These are phyloP conservation scores for Steinernema feltiae DNA, from an alignment of 1,140 invertebrate species.

Conservation along the genomic window DNA sequence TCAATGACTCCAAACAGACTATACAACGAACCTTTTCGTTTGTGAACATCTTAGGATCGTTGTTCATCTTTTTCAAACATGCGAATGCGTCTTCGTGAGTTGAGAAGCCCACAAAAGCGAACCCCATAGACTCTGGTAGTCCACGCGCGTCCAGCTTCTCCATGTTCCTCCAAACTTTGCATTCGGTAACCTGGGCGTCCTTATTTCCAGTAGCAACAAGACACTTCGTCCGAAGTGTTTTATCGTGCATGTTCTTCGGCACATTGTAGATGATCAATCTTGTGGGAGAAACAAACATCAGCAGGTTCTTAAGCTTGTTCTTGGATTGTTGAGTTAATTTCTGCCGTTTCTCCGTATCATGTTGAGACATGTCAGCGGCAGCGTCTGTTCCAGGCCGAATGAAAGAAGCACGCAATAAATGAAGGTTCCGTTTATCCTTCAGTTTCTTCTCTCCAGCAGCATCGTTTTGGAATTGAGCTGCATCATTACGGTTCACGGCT, in stretches of 20 bases:
- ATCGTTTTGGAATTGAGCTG: conserved; percentile 29
- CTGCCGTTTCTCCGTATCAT: conserved; percentile 39
- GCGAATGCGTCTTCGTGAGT: neutral
- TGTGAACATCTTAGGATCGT: neutral
- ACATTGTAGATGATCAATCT: conserved; percentile 17
- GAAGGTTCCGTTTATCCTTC: conserved; percentile 49
- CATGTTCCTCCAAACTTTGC: neutral
- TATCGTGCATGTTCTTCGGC: neutral
- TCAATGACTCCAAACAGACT: neutral
- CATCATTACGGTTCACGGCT: conserved; percentile 39
- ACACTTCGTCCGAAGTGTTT: neutral
- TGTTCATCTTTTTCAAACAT: neutral
- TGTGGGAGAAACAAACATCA: conserved; percentile 49
- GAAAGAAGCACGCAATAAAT: conserved; percentile 41
- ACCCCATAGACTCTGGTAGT: neutral
- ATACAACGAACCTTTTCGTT: conserved; percentile 4
- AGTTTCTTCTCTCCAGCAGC: conserved; percentile 26
- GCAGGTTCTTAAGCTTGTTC: conserved; percentile 45
- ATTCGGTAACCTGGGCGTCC: neutral
- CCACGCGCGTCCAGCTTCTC: neutral
- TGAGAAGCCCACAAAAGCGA: neutral
- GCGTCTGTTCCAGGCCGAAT: conserved; percentile 43
- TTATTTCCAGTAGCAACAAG: neutral
- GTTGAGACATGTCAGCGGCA: conserved; percentile 46
- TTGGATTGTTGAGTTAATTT: conserved; percentile 33